A percentile compares a stretch with the other conserved stretches of the same genome.
phyloP scores from a whole-genome alignment of 2,113 vertebrate genomes.

The Enhydra lutris region DNA sequence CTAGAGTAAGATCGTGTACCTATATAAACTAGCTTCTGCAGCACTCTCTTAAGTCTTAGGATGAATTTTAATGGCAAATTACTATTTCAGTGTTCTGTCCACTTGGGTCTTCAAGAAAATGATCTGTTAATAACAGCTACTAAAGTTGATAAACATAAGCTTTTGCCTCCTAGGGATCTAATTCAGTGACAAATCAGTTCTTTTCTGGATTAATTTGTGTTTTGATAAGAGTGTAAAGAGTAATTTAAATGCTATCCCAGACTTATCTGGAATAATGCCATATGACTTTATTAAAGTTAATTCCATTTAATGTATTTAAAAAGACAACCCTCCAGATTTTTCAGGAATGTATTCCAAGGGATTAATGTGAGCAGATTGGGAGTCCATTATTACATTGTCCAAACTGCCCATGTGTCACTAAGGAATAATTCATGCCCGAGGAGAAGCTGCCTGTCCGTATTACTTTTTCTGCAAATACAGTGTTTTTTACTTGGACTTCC shows the following conservation, averaged over 20 bases:
- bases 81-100: background rate
- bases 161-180: background rate
- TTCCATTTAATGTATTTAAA: background rate
- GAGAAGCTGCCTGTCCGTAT: background rate
- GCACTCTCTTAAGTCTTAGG: background rate
- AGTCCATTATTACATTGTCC: background rate
- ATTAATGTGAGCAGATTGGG: background rate
- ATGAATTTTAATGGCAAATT: background rate
- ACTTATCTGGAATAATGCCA: background rate
- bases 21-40: background rate
- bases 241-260: conserved; percentile 23
- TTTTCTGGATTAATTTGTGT: conserved; percentile 19
- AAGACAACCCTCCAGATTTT: background rate
- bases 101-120: background rate
- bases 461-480: background rate
- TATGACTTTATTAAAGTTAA: conserved; percentile 27
- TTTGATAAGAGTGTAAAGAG: background rate
- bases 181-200: background rate
- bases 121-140: background rate
- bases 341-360: background rate
- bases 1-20: background rate
- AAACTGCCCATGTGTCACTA: background rate
- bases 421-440: background rate
- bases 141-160: background rate
- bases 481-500: background rate